Evolutionary conservation across 2,888 invertebrate genomes (phyloP).

Genomic region (Chelonus formosanus): DNA sequence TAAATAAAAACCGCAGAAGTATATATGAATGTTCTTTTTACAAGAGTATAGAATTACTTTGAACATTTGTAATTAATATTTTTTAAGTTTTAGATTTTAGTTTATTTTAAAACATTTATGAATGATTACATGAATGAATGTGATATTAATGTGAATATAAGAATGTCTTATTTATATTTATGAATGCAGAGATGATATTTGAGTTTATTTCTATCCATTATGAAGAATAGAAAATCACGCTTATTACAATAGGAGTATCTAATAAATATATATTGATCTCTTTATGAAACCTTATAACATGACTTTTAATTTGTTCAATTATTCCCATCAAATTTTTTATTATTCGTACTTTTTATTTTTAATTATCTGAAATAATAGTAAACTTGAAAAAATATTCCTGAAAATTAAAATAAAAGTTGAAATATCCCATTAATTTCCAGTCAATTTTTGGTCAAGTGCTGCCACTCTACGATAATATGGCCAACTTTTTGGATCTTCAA

Average conservation of each 20-base stretch:
- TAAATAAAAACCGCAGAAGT: conserved; percentile 31
- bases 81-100: conserved; percentile 41
- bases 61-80: conserved; percentile 40
- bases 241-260: conserved; percentile 62
- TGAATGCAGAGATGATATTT: conserved; percentile 45
- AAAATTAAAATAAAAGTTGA: neutral
- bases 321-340: conserved; percentile 19
- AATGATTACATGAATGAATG: conserved; percentile 35
- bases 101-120: conserved; percentile 34
- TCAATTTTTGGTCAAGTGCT: conserved; percentile 42
- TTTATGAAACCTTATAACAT: conserved; percentile 51
- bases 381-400: neutral
- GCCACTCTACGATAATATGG: conserved; percentile 45
- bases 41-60: neutral
- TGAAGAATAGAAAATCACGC: conserved; percentile 61
- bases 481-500: conserved; percentile 26
- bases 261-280: conserved; percentile 63
- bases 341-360: neutral
- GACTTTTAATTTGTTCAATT: conserved; percentile 37
- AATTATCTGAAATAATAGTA: no score
- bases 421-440: neutral
- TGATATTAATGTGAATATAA: conserved; percentile 39
- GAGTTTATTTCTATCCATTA: conserved; percentile 59
- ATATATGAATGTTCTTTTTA: conserved; percentile 35
- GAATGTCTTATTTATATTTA: conserved; percentile 53